Evolutionary conservation across 1,140 invertebrate species (phyloP).

Genomic region (Euglossa dilemma): DNA sequence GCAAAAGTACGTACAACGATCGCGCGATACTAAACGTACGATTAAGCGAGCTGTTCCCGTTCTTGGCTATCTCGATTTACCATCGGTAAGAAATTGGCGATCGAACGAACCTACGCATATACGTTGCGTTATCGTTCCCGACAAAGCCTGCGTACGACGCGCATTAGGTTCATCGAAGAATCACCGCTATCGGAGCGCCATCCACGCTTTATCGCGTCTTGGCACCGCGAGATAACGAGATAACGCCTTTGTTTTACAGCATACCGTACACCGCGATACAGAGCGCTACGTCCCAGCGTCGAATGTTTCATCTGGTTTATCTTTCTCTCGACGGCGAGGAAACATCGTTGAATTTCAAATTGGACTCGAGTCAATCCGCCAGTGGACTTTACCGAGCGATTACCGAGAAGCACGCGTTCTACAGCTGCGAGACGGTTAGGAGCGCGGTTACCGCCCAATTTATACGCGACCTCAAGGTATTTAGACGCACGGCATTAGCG

Average conservation of each 20-base stretch:
- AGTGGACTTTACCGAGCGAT: constrained; percentile 93
- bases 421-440: constrained; percentile 94
- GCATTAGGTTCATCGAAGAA: neutral
- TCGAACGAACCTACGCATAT: neutral
- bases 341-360: constrained; percentile 89
- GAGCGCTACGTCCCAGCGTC: constrained; percentile 89
- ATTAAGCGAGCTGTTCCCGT: neutral
- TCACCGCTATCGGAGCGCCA: no score
- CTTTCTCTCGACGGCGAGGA: constrained; percentile 87
- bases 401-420: constrained; percentile 95
- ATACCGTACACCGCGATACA: constrained; percentile 93
- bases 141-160: neutral
- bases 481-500: no score
- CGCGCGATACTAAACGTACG: neutral
- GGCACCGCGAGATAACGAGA: neutral
- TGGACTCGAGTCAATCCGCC: constrained; percentile 90
- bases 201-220: neutral
- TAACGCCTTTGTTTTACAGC: constrained; percentile 82
- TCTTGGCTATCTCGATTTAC: neutral
- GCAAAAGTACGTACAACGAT: constrained; percentile 83
- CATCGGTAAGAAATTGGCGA: neutral
- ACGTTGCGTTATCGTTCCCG: neutral
- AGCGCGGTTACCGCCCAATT: constrained; percentile 94
- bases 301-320: constrained; percentile 90
- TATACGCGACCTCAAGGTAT: constrained; percentile 92